Conservation (phyloP, 2,888 invertebrate genomes). For the Lasioglossum villosulum region DNA sequence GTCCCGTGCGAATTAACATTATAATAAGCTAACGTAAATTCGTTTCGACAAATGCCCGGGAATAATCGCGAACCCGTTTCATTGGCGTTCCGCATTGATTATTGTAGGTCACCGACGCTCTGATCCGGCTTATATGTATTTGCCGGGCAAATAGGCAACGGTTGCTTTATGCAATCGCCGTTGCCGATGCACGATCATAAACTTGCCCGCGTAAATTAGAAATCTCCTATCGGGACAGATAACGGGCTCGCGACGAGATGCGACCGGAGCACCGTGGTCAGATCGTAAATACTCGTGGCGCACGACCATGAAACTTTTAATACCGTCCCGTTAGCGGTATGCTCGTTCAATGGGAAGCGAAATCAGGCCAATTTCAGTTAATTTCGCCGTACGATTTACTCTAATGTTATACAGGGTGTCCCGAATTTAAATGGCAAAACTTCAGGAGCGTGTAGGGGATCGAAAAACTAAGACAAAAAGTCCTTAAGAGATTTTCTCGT, state of each 20-base stretch:
- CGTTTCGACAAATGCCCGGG: conserved; percentile 62
- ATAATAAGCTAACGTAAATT: conserved; percentile 72
- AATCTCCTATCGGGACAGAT: not conserved
- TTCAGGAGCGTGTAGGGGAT: too few species aligned
- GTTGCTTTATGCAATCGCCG: conserved; percentile 39
- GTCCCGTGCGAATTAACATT: conserved; percentile 63
- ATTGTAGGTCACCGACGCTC: conserved; percentile 47
- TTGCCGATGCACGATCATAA: conserved; percentile 26
- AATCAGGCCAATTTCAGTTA: conserved; percentile 1
- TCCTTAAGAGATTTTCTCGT: too few species aligned
- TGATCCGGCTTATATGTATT: conserved; percentile 43
- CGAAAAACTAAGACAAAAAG: too few species aligned
- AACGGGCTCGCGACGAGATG: not conserved
- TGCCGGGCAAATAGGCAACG: conserved; percentile 47
- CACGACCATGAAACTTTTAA: not conserved
- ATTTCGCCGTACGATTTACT: not conserved
- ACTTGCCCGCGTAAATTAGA: not conserved
- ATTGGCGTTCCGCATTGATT: conserved; percentile 58
- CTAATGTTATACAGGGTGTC: too few species aligned
- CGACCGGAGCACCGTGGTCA: not conserved
- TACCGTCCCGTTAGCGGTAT: not conserved
- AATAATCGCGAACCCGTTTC: conserved; percentile 64
- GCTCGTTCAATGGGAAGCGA: not conserved
- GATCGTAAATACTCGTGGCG: not conserved
- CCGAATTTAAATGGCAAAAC: too few species aligned